A percentile compares a stretch with the other conserved stretches of the same genome.
phyloP scores from a whole-genome alignment of 2,888 invertebrate genomes.

The Mamestra brassicae region DNA sequence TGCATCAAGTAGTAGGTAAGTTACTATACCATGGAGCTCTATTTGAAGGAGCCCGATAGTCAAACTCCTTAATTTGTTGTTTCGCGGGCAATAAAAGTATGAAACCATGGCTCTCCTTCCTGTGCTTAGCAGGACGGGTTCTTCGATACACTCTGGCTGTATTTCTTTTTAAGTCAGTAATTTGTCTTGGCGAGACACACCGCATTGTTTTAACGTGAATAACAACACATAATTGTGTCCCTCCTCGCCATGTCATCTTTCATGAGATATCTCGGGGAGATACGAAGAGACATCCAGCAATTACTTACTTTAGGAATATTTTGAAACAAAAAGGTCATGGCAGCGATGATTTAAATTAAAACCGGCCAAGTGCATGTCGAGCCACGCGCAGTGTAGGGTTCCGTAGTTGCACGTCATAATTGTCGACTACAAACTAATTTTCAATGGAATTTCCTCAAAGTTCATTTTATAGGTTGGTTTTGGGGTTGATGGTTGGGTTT shows the following conservation, averaged over 20 bases:
- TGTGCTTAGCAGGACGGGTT: slow-evolving; percentile 1
- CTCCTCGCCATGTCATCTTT: slow-evolving; percentile 19
- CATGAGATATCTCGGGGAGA: slow-evolving; percentile 32
- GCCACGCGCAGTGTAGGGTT: too few species aligned
- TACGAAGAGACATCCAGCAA: slow-evolving; percentile 17
- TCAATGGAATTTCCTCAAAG: too few species aligned
- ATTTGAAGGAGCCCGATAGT: too few species aligned
- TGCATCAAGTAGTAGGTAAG: too few species aligned
- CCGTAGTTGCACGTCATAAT: too few species aligned
- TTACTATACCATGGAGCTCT: too few species aligned
- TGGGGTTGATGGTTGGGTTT: too few species aligned
- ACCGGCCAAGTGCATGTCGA: too few species aligned
- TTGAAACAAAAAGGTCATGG: background rate
- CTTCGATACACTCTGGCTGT: background rate
- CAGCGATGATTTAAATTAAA: background rate
- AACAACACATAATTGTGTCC: slow-evolving; percentile 45
- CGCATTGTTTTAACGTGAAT: slow-evolving; percentile 53
- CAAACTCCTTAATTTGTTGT: background rate
- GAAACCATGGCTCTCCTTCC: too few species aligned
- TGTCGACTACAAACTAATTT: too few species aligned
- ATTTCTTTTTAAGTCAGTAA: slow-evolving; percentile 32
- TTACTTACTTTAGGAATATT: slow-evolving; percentile 13
- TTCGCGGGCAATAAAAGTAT: background rate
- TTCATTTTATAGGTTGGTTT: too few species aligned
- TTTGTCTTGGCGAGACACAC: slow-evolving; percentile 40